These are phyloP conservation scores for Fregata magnificens DNA, from an alignment of 2,113 vertebrate species.

Conservation along the genomic window DNA sequence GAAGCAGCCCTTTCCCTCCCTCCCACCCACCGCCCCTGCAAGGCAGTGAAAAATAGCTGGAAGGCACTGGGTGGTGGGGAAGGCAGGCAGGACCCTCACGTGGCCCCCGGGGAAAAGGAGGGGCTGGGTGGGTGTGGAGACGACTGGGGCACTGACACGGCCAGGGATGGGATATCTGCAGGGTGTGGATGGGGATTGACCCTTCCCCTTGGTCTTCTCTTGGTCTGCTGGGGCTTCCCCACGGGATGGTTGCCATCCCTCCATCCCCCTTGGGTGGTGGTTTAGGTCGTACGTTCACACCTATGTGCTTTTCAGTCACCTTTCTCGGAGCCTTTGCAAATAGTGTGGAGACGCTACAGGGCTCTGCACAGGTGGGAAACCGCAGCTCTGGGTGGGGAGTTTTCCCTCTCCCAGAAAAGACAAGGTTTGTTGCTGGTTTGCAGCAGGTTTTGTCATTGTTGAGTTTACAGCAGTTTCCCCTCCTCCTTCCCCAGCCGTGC, in stretches of 20 bases:
- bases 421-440: neutral
- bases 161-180: neutral
- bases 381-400: neutral
- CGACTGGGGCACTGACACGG: fast-evolving
- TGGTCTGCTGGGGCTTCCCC: neutral
- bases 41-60: slow-evolving; percentile 1
- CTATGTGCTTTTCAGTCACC: neutral
- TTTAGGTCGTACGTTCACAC: neutral
- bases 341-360: neutral
- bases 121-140: neutral
- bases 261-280: neutral
- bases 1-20: neutral
- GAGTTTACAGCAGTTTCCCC: neutral
- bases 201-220: neutral
- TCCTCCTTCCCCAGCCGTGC: neutral
- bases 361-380: neutral
- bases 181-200: fast-evolving
- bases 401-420: neutral
- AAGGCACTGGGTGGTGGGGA: slow-evolving; percentile 36
- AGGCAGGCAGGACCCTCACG: neutral
- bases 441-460: neutral
- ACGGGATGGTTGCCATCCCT: neutral
- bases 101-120: neutral
- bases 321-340: neutral
- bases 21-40: neutral